These are phyloP conservation scores for Oenanthe oenanthe DNA, from an alignment of 2,113 vertebrate genomes.

Conservation along the genomic window DNA sequence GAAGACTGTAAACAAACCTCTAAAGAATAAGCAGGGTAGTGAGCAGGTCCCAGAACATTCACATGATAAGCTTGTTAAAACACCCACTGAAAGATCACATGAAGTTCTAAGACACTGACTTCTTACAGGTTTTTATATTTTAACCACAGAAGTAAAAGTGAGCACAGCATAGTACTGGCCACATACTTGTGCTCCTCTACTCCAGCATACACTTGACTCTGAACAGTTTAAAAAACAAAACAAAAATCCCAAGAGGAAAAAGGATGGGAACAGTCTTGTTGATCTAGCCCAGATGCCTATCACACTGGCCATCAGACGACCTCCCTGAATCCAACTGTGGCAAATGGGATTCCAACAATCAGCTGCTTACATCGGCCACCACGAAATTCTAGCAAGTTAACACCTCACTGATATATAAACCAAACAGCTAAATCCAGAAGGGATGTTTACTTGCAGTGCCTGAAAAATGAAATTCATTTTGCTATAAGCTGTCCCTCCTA, in stretches of 20 bases:
- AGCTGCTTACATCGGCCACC: background rate
- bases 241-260: background rate
- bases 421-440: background rate
- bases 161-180: background rate
- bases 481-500: background rate
- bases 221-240: background rate
- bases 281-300: background rate
- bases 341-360: background rate
- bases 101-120: background rate
- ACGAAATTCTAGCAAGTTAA: background rate
- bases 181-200: fast-evolving
- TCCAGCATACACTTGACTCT: background rate
- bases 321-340: background rate
- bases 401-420: background rate
- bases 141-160: background rate
- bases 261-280: background rate
- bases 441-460: background rate
- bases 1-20: background rate
- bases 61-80: background rate
- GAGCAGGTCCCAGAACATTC: background rate
- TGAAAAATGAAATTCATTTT: background rate
- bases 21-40: background rate
- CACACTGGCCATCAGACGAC: background rate
- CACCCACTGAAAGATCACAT: background rate
- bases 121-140: background rate